Percentiles rank a stretch among this genome's conserved stretches.
Conservation (phyloP, 2,888 invertebrate species). For the Brenthis daphne region DNA sequence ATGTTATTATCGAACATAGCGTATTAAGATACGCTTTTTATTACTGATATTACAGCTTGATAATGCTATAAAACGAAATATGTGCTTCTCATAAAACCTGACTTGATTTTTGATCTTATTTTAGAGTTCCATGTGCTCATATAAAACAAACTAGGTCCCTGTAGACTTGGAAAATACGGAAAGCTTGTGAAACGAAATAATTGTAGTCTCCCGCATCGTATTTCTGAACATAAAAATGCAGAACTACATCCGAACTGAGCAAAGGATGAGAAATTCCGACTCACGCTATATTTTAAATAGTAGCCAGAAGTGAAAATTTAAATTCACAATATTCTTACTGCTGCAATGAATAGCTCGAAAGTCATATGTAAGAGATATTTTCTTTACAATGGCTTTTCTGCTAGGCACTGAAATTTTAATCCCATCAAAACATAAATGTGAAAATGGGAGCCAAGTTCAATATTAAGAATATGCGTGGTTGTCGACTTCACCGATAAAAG, state of each 20-base stretch:
- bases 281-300: background rate
- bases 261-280: background rate
- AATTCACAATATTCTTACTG: background rate
- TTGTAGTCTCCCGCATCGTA: background rate
- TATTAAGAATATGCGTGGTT: too few relatives aligned
- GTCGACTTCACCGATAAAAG: too few relatives aligned
- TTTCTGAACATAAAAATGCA: conserved; percentile 8
- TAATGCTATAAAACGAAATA: conserved; percentile 36
- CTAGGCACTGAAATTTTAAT: too few relatives aligned
- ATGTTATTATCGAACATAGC: background rate
- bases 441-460: too few relatives aligned
- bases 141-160: conserved; percentile 1
- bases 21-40: conserved; percentile 36
- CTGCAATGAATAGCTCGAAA: too few relatives aligned
- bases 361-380: background rate
- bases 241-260: background rate
- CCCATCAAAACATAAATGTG: too few relatives aligned
- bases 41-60: conserved; percentile 31
- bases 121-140: conserved; percentile 13
- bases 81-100: conserved; percentile 35
- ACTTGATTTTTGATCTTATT: conserved; percentile 34
- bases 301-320: background rate
- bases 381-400: background rate
- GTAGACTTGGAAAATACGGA: background rate
- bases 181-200: background rate